Evolutionary conservation across 1,140 invertebrate species (phyloP).

Genomic region (Trachymyrmex cornetzi): DNA sequence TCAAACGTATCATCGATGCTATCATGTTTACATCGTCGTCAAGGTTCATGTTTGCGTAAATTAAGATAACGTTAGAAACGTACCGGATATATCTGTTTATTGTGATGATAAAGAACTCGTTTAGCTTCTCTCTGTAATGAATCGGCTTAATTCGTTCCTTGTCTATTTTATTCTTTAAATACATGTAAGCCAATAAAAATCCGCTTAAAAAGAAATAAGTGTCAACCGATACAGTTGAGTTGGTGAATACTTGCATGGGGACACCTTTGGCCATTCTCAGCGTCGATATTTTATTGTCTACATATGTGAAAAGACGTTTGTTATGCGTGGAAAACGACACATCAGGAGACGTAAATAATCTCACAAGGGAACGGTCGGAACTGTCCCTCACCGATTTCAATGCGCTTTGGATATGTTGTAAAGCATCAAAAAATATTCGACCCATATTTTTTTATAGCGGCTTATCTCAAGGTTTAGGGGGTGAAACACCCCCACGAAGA

Average conservation of each 20-base stretch:
- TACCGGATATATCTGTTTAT: conserved; percentile 85
- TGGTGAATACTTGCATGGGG: conserved; percentile 81
- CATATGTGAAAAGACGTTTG: not conserved
- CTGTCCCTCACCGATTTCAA: no score
- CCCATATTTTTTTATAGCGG: no score
- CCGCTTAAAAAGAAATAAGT: conserved; percentile 87
- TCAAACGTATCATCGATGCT: not conserved
- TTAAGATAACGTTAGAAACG: conserved; percentile 24
- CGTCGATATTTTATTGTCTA: conserved; percentile 80
- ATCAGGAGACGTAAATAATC: not conserved
- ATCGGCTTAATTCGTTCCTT: conserved; percentile 68
- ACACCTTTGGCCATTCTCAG: conserved; percentile 80
- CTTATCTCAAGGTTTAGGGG: no score
- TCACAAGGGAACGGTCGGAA: no score
- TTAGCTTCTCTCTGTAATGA: conserved; percentile 73
- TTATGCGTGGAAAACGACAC: not conserved
- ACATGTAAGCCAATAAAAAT: conserved; percentile 84
- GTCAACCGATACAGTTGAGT: conserved; percentile 85
- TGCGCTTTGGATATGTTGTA: no score
- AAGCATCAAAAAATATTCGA: no score
- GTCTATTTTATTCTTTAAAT: conserved; percentile 79
- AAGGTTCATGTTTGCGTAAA: not conserved
- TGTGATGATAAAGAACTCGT: conserved; percentile 78
- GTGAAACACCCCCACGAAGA: no score
- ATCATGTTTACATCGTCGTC: not conserved